Evolutionary conservation across 2,888 invertebrate genomes (phyloP).

Genomic region (Atethmia centrago): DNA sequence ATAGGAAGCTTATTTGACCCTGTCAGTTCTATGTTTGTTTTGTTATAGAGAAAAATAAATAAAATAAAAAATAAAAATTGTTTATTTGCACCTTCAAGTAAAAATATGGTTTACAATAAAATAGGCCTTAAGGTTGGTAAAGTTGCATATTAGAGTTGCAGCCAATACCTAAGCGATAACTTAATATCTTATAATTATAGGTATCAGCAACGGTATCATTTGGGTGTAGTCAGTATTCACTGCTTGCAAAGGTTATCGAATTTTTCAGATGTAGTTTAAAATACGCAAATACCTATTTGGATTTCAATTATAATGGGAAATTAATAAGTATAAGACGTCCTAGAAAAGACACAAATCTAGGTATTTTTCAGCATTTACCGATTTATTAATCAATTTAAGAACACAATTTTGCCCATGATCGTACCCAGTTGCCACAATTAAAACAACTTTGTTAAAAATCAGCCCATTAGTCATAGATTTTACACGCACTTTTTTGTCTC

Average conservation of each 20-base stretch:
- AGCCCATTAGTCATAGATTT: slow-evolving; percentile 3
- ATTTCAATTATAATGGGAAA: not conserved
- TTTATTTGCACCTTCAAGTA: no score
- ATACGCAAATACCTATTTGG: not conserved
- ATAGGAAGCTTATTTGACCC: not conserved
- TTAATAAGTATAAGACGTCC: not conserved
- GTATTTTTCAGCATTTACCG: not conserved
- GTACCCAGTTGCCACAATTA: not conserved
- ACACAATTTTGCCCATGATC: not conserved
- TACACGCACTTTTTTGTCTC: slow-evolving; percentile 23
- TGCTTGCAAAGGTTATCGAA: not conserved
- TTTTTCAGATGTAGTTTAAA: not conserved
- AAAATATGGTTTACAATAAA: no score
- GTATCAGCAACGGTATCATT: no score
- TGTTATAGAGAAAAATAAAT: no score
- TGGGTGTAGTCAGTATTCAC: not conserved
- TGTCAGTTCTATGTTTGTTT: slow-evolving; percentile 2
- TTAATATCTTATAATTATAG: no score
- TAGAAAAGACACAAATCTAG: not conserved
- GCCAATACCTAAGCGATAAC: no score
- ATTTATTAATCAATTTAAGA: not conserved
- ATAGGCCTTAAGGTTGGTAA: no score
- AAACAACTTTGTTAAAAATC: not conserved
- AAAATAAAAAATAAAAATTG: no score
- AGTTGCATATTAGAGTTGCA: no score